These are phyloP conservation scores for Chlorodrepanis virens DNA, from an alignment of 2,113 vertebrate genomes.

Conservation along the genomic window DNA sequence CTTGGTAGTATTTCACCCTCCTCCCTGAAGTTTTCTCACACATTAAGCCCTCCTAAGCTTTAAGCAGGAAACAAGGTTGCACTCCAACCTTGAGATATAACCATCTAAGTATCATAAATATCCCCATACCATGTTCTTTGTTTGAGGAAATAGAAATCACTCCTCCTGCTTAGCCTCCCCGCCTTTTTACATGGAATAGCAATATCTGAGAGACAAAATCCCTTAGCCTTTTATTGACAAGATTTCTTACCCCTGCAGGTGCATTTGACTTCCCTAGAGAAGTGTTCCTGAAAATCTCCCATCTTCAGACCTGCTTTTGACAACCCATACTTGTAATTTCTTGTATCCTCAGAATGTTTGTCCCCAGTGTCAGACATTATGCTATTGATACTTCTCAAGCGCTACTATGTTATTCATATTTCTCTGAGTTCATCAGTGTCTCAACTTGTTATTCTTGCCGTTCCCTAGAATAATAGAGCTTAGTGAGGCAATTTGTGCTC, in stretches of 20 bases:
- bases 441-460: constrained; percentile 59
- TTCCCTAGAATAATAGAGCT: constrained; percentile 61
- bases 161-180: not conserved
- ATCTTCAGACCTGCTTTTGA: not conserved
- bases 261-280: not conserved
- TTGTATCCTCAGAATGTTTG: not conserved
- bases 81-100: not conserved
- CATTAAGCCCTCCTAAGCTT: not conserved
- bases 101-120: not conserved
- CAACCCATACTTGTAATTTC: not conserved
- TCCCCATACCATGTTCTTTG: not conserved
- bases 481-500: constrained; percentile 66
- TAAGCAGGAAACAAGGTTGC: constrained; percentile 9
- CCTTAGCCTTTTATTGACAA: not conserved
- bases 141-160: not conserved
- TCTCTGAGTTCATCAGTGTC: constrained; percentile 62
- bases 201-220: not conserved
- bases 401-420: constrained; percentile 65
- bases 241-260: not conserved
- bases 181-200: not conserved
- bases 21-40: not conserved
- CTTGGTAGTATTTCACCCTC: not conserved
- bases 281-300: not conserved
- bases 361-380: not conserved
- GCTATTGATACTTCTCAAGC: constrained; percentile 40